Percentiles rank a stretch among this genome's conserved stretches.
Evolutionary conservation across 2,888 invertebrate species (phyloP).

Genomic region (Nymphalis urticae): DNA sequence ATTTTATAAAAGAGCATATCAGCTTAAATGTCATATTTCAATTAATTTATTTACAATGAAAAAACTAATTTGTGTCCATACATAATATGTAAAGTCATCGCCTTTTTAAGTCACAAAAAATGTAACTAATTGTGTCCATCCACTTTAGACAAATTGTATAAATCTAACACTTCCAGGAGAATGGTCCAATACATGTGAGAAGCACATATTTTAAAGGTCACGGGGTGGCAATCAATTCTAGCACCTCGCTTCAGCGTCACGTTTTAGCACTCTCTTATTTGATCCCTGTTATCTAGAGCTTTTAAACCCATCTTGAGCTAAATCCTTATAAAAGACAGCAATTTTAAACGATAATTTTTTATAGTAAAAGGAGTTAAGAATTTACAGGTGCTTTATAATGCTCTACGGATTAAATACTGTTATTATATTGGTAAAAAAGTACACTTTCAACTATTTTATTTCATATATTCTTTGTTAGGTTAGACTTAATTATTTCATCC

Average conservation of each 20-base stretch:
- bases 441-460: too few species aligned
- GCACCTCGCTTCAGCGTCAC: conserved; percentile 30
- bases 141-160: neutral
- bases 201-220: conserved; percentile 17
- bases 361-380: neutral
- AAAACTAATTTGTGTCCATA: too few species aligned
- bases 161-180: neutral
- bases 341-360: neutral
- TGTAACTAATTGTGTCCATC: too few species aligned
- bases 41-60: too few species aligned
- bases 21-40: too few species aligned
- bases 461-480: too few species aligned
- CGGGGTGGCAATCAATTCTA: conserved; percentile 41
- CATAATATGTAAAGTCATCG: too few species aligned
- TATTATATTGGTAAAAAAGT: too few species aligned
- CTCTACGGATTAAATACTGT: too few species aligned
- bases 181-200: neutral
- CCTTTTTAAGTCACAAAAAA: too few species aligned
- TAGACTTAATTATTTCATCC: too few species aligned
- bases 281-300: conserved; percentile 33
- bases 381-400: neutral
- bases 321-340: conserved; percentile 25
- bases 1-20: too few species aligned
- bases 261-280: conserved; percentile 33
- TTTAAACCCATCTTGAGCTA: conserved; percentile 22